Evolutionary conservation across 2,888 invertebrate species (phyloP), one percentile per base, ranked within the genome.

Genomic region (Cordylochernes scorpioides): DNA sequence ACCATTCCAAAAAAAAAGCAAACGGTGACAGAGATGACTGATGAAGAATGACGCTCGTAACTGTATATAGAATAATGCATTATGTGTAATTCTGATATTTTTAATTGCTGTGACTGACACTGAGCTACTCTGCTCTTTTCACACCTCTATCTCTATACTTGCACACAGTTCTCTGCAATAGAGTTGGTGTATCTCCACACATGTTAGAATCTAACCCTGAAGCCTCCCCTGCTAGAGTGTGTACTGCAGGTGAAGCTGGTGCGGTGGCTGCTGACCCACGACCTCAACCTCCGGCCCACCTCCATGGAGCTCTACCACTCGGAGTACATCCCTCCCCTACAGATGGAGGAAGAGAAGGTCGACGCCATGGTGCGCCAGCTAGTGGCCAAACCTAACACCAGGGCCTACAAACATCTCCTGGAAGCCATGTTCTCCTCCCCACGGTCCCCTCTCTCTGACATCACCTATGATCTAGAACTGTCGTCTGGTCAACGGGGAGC

Each of bases 261-360:
- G 32, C 62, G 63, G 24, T 71, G 74, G 74, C 57, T 91, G 3
- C 53, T 91, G 30, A 67, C 68, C 51, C 84, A 91, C 49, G 77
- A 86, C 50, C 68, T 78, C 0, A 63, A 64, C 17, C 57, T 67
- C 40, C 61, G 91, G 4, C 88, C 91, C 0, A 72, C 78, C 0
- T 72, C 84, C 5, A 65, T 68, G 22, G 78, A 86, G 48, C 58
- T 91, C 3, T 56, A 88, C 0, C 62, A 68, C 17, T 78, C 78
- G 1, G 68, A 72, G 33, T 64, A 71, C 42, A 61, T 91, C 3
- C 88, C 88, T 0, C 71, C 82, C 0, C 70, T 74, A 0, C 65
- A 67, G 41, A 60, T 84, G n/a, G 77, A 80, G 45, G 80, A 84
- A 40, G 68, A 70, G 1, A 72, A 77, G 37, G 51, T 86, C 2